Evolutionary conservation across 2,888 invertebrate species (phyloP), one percentile per base, ranked within the genome.

Genomic region (Papilio demoleus): DNA sequence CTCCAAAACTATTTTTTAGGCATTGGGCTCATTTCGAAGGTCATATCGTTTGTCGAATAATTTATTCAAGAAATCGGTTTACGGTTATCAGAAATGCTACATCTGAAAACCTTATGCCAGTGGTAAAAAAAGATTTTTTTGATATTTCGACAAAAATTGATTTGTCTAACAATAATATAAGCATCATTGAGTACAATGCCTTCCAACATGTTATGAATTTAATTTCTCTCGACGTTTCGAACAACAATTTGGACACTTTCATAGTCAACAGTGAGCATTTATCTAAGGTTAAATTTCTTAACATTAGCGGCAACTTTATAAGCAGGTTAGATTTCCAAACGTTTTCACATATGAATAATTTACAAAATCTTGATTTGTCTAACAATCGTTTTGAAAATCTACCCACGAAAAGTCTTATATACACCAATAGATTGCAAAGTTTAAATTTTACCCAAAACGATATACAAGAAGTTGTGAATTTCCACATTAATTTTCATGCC

Each of bases 341-440:
- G 36, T 92, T 92, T 70, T 78, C 77, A 0, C 76, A 75, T 0
- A 90, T 92, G 90, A 79, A 70, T 8, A 82, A 81, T 68, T 79
- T 92, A 36, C 84, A 88, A 67, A 88, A 87, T 68, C 78, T 92
- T n/a, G 92, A 92, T 76, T 77, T 92, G 45, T 92, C 92, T 1
- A 67, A 81, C 67, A 92, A 92, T 69, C 68, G 60, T 9, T 75
- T 92, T 22, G 78, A 85, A 9, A 76, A 77, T 31, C 83, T 90
- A n/a, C 86, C 90, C 0, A 83, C 83, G 62, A 74, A 82, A 67
- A 79, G 84, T 1, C 84, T 92, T 63, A 74, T 72, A 2, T 81
- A 82, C 36, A 88, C 81, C 68, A 74, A 80, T 56, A 80, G 84
- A 70, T 77, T 92, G 58, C 87, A 82, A 73, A 74, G 79, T 64